Percentiles rank a stretch among this genome's conserved stretches.
These are phyloP conservation scores for Propithecus coquereli DNA, from an alignment of 2,113 vertebrate genomes.

Conservation along the genomic window DNA sequence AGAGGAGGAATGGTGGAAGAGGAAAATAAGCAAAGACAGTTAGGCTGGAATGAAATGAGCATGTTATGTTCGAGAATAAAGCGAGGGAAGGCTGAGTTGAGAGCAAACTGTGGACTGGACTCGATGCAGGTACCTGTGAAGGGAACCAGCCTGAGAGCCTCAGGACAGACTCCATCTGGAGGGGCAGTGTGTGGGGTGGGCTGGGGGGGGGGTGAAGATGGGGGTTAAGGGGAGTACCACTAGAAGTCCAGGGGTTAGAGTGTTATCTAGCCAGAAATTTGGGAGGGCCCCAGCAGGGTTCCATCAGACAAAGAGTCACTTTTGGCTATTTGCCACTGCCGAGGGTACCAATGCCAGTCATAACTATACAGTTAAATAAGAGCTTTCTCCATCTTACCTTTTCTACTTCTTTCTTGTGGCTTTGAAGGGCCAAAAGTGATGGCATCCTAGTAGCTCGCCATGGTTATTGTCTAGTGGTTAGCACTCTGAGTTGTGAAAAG, in stretches of 20 bases:
- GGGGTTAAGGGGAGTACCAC: too few relatives aligned
- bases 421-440: background rate
- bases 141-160: background rate
- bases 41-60: background rate
- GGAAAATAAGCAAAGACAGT: background rate
- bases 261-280: background rate
- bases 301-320: background rate
- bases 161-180: background rate
- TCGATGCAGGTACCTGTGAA: background rate
- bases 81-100: background rate
- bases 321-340: background rate
- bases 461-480: too few relatives aligned
- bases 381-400: background rate
- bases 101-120: background rate
- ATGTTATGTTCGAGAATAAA: background rate
- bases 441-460: too few relatives aligned
- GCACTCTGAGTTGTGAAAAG: background rate
- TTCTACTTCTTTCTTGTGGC: background rate
- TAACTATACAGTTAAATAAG: background rate
- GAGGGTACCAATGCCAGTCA: background rate
- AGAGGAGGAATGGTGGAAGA: background rate
- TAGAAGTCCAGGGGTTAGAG: too few relatives aligned
- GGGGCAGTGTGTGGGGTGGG: background rate
- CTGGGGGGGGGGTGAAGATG: too few relatives aligned
- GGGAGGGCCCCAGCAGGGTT: background rate